Percentiles rank a stretch among this genome's conserved stretches.
phyloP scores from a whole-genome alignment of 2,888 invertebrate species.

The Diplolepis rosae region DNA sequence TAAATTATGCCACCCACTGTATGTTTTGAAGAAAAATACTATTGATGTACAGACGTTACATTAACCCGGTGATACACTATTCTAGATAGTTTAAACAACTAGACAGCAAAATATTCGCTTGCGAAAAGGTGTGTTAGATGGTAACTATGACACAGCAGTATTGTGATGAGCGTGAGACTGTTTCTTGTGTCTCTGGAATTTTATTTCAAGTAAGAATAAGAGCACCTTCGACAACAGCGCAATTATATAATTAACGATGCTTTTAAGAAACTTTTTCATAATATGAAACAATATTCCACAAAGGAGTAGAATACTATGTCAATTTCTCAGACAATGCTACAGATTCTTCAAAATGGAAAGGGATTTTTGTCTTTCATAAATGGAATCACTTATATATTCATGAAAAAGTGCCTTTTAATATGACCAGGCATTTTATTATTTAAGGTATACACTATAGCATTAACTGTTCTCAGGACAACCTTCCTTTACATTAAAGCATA shows the following conservation, averaged over 20 bases:
- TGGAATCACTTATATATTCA: background rate
- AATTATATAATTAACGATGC: conserved; percentile 26
- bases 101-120: conserved; percentile 1
- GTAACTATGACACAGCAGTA: conserved; percentile 36
- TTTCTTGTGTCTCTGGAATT: conserved; percentile 46
- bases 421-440: too few species aligned
- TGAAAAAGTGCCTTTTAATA: too few species aligned
- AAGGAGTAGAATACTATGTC: background rate
- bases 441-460: too few species aligned
- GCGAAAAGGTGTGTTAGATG: conserved; percentile 44
- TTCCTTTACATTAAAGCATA: too few species aligned
- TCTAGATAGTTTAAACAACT: conserved; percentile 24
- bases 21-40: background rate
- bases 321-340: background rate
- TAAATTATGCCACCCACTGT: background rate
- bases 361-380: background rate
- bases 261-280: background rate
- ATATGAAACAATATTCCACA: background rate
- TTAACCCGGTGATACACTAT: conserved; percentile 29
- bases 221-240: conserved; percentile 19
- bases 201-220: background rate
- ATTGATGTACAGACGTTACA: background rate
- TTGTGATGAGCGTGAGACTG: conserved; percentile 51
- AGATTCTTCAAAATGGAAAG: background rate
- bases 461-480: too few species aligned